Conservation (phyloP, 2,113 vertebrate species). For the Aix galericulata region DNA sequence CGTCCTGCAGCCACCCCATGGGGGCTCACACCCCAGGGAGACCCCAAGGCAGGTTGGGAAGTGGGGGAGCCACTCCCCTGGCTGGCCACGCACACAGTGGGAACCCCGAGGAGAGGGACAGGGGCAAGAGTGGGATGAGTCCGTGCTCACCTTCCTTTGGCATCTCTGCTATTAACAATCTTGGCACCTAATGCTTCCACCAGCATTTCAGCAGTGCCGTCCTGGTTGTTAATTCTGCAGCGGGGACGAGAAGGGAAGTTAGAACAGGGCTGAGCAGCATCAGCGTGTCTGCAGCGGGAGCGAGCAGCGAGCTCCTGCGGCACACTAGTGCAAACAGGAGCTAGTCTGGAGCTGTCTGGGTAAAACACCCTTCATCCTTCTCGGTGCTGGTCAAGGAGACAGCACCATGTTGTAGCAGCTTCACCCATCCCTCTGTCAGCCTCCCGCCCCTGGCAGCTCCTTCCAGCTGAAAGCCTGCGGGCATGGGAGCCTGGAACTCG, state of each 20-base stretch:
- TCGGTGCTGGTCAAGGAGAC: neutral
- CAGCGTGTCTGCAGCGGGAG: fast-evolving
- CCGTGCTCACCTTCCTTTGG: constrained; percentile 90
- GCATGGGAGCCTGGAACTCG: fast-evolving
- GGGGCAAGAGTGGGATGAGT: fast-evolving
- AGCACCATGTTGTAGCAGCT: neutral
- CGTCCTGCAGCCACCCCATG: neutral
- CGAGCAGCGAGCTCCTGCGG: fast-evolving
- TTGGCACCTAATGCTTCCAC: constrained; percentile 88
- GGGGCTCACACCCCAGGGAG: neutral
- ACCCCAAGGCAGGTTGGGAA: neutral
- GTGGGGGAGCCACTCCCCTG: too few relatives aligned
- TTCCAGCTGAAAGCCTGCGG: neutral
- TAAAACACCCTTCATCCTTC: neutral
- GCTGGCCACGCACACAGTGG: neutral
- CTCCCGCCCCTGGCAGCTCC: neutral
- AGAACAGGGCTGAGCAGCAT: neutral
- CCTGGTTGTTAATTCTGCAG: constrained; percentile 90
- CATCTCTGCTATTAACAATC: constrained; percentile 88
- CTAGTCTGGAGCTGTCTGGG: neutral
- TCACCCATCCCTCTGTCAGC: neutral
- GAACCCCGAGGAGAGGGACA: neutral
- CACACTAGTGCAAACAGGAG: neutral
- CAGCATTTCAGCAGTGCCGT: constrained; percentile 89
- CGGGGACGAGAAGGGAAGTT: neutral